Evolutionary conservation across 2,113 vertebrate genomes (phyloP), one percentile per base, ranked within the genome.

Genomic region (Prunella fulvescens): DNA sequence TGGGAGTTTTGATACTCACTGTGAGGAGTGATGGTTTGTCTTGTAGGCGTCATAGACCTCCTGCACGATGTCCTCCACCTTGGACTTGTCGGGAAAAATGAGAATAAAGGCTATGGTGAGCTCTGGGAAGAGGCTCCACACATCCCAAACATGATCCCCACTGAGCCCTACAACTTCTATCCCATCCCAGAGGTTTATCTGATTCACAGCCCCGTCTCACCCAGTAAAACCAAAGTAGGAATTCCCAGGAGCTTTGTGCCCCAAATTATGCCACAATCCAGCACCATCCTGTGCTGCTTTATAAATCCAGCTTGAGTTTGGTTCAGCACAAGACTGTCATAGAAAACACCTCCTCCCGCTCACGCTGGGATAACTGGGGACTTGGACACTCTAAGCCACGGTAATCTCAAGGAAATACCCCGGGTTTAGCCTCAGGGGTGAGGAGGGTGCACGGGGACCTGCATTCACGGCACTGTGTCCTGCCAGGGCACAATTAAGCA

Each of bases 41-140:
- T 98, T 98, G 98, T 97, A 99, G 97, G 98, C 96, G 9, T 81
- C 97, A 83, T 99, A 98, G 89, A 98, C 98, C 61, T 99, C 98
- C 95, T 99, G 98, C 80, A 99, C 98, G 37, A 97, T 98, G 78
- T 93, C 93, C 89, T 99, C 99, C 86, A 99, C 99, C 96, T 98
- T 99, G 97, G 97, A 98, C 99, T 99, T 33, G 31, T 85, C 29
- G 18, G 29, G 33, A 33, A 64, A 53, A 39, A 65, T 20, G 78
- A 45, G 62, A 29, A 54, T 53, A 87, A 95, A 77, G 77, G 8
- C 45, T 12, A 1, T 1, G 2, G 37, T 81, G 24, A 92, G 69
- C 61, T 42, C 70, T 3, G 28, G 22, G 20, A 58, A 66, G 35
- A 4, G 7, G 31, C 22, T 51, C 47, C 0, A 1, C 28, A 19